These are phyloP conservation scores for Harmothoe impar DNA, from an alignment of 2,888 invertebrate genomes.

Conservation along the genomic window DNA sequence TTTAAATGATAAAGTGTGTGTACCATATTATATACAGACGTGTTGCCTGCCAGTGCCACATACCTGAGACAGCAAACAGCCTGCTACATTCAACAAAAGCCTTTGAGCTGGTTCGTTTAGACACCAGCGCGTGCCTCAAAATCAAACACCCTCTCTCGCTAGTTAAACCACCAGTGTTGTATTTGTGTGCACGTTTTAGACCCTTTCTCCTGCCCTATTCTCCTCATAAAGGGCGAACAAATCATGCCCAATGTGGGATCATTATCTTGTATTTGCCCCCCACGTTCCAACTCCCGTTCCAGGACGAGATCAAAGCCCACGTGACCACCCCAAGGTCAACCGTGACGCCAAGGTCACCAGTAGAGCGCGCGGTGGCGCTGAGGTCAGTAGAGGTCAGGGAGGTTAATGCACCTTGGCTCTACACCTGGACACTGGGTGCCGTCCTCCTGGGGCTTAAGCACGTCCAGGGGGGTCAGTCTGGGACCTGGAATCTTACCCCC, in stretches of 20 bases:
- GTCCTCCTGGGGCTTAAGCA: neutral
- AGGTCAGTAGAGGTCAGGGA: neutral
- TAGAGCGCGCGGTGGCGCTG: constrained; percentile 24
- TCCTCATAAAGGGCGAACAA: neutral
- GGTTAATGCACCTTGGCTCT: constrained; percentile 42
- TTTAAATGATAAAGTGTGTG: no score
- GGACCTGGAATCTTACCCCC: neutral
- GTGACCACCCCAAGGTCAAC: constrained; percentile 32
- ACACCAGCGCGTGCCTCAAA: neutral
- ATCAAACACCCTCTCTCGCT: neutral
- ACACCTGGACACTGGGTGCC: constrained; percentile 41
- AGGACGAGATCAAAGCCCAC: constrained; percentile 48
- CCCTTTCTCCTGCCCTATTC: neutral
- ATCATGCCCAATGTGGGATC: neutral
- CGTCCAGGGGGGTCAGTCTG: neutral
- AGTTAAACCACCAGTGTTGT: constrained; percentile 1
- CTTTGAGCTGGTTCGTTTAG: neutral
- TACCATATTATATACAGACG: no score
- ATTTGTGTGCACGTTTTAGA: neutral
- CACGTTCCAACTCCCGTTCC: constrained; percentile 4
- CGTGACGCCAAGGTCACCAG: constrained; percentile 35
- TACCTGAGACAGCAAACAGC: neutral
- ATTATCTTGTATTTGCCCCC: neutral
- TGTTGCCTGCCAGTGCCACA: neutral
- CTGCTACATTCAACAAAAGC: neutral